phyloP scores from a whole-genome alignment of 2,888 invertebrate species.

The Nemoura dubitans region DNA sequence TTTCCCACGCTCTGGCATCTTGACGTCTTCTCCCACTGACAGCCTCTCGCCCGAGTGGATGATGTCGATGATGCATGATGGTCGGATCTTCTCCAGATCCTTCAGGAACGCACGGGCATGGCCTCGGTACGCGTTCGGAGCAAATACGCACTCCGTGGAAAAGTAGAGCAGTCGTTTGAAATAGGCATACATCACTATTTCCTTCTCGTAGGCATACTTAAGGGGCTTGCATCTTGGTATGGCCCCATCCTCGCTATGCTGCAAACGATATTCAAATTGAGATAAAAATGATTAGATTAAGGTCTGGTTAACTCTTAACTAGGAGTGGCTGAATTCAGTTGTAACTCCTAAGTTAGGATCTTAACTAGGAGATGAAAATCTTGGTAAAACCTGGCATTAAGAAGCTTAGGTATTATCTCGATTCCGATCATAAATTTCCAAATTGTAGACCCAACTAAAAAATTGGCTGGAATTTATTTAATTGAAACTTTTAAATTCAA shows the following conservation, averaged over 20 bases:
- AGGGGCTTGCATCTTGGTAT: conserved; percentile 95
- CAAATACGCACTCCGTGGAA: conserved; percentile 98
- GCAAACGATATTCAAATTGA: conserved; percentile 49
- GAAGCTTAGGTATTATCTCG: too few relatives aligned
- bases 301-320: too few relatives aligned
- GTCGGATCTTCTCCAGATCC: conserved; percentile 92
- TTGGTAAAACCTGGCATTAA: too few relatives aligned
- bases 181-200: conserved; percentile 99
- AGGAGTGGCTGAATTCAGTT: too few relatives aligned
- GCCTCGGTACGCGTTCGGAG: conserved; percentile 97
- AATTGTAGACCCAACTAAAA: too few relatives aligned
- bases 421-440: too few relatives aligned
- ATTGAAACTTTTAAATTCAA: too few relatives aligned
- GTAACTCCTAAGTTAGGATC: too few relatives aligned
- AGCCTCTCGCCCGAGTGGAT: conserved; percentile 92
- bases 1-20: conserved; percentile 80
- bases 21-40: conserved; percentile 81
- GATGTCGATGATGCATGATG: conserved; percentile 91
- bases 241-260: conserved; percentile 77
- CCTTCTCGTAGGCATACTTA: conserved; percentile 98
- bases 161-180: conserved; percentile 96
- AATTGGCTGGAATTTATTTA: too few relatives aligned
- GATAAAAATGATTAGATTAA: conserved; percentile 9
- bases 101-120: conserved; percentile 91
- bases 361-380: too few relatives aligned